Conservation (phyloP, 2,888 invertebrate species). For the Andrena chrysosceles region DNA sequence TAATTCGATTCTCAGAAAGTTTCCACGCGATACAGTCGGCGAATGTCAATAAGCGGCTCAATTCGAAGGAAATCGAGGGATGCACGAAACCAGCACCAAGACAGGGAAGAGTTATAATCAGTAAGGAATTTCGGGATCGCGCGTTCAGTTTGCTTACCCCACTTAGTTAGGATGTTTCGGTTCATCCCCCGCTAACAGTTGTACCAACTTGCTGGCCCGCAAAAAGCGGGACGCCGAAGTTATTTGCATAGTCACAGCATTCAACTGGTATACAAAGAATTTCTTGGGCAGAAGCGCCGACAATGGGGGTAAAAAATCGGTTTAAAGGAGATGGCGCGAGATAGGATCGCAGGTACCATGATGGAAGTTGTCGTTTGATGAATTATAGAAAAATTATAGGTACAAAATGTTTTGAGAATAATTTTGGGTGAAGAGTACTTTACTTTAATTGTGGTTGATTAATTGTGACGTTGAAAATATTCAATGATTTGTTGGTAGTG, state of each 20-base stretch:
- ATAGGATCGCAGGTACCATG: neutral
- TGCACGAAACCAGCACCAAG: slow-evolving; percentile 37
- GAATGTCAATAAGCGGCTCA: slow-evolving; percentile 60
- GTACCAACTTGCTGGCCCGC: slow-evolving; percentile 31
- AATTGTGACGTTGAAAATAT: too few relatives aligned
- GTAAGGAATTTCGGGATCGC: slow-evolving; percentile 53
- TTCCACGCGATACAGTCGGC: slow-evolving; percentile 43
- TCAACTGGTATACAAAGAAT: slow-evolving; percentile 27
- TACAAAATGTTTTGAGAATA: too few relatives aligned
- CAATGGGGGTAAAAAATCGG: slow-evolving; percentile 3
- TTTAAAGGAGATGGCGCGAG: slow-evolving; percentile 9
- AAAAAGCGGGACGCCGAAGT: slow-evolving; percentile 35
- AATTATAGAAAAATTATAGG: too few relatives aligned
- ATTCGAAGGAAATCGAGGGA: slow-evolving; percentile 62
- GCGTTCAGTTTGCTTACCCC: slow-evolving; percentile 42
- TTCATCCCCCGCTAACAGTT: slow-evolving; percentile 15
- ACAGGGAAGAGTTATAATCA: slow-evolving; percentile 55
- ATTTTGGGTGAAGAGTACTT: too few relatives aligned
- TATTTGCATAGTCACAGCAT: slow-evolving; percentile 22
- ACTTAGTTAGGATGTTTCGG: slow-evolving; percentile 32
- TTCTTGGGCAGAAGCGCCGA: neutral
- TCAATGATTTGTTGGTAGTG: too few relatives aligned
- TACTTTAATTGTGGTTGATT: too few relatives aligned
- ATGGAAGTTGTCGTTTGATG: too few relatives aligned
- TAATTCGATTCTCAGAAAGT: slow-evolving; percentile 39